A percentile compares a stretch with the other conserved stretches of the same genome.
These are phyloP conservation scores for Narcine bancroftii DNA, from an alignment of 2,113 vertebrate genomes.

Conservation along the genomic window DNA sequence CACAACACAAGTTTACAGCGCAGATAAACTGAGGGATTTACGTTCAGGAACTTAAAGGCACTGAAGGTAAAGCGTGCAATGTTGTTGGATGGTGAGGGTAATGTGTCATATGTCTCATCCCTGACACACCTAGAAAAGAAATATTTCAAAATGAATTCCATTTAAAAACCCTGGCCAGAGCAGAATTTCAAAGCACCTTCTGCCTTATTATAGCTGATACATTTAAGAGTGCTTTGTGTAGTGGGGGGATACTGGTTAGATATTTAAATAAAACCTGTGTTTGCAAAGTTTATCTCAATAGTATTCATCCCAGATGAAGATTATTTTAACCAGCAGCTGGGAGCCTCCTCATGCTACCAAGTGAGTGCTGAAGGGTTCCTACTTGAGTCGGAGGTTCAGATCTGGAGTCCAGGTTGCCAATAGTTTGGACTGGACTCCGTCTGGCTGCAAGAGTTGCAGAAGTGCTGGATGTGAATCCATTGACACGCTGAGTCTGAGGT, in stretches of 20 bases:
- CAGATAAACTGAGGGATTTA: conserved; percentile 55
- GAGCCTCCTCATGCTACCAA: too few relatives aligned
- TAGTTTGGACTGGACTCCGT: too few relatives aligned
- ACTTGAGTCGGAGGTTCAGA: too few relatives aligned
- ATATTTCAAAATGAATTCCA: conserved; percentile 27
- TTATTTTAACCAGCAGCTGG: too few relatives aligned
- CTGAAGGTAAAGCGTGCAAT: conserved; percentile 62
- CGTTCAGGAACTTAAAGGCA: conserved; percentile 67
- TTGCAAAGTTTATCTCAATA: too few relatives aligned
- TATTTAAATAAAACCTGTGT: neutral
- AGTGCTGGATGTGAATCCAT: too few relatives aligned
- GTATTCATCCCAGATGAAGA: too few relatives aligned
- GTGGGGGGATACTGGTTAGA: neutral
- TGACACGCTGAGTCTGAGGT: too few relatives aligned
- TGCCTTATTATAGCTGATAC: neutral
- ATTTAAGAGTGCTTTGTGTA: neutral
- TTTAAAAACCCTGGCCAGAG: neutral
- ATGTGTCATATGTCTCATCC: conserved; percentile 56
- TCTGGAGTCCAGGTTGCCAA: too few relatives aligned
- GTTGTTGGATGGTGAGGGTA: conserved; percentile 42
- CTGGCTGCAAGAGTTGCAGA: too few relatives aligned
- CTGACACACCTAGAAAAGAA: conserved; percentile 56
- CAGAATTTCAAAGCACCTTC: neutral
- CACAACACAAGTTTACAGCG: conserved; percentile 67
- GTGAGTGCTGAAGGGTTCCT: too few relatives aligned